Evolutionary conservation across 30 jellyfish, hydroid and myxozoan species (phyloP).

Genomic region (Turritopsis dohrnii): DNA sequence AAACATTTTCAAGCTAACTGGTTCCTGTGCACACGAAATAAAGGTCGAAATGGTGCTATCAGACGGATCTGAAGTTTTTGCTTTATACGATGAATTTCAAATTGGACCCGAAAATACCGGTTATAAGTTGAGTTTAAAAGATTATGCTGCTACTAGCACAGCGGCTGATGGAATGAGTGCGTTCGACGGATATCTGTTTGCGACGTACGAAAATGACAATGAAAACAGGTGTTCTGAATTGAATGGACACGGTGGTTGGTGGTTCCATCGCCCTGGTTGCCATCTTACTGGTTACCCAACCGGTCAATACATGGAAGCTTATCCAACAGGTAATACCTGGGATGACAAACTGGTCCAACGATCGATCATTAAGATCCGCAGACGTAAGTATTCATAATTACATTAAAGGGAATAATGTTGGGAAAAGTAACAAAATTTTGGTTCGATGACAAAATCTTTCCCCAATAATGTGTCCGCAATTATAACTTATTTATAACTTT

Average conservation of each 20-base stretch:
- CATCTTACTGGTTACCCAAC: background rate
- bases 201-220: background rate
- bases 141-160: background rate
- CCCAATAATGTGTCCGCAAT: too few species aligned
- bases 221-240: background rate
- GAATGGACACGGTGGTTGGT: slow-evolving; percentile 3
- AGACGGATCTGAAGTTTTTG: background rate
- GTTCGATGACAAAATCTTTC: too few species aligned
- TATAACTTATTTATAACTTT: too few species aligned
- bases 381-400: background rate
- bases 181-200: background rate
- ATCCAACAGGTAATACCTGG: background rate
- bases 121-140: background rate
- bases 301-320: background rate
- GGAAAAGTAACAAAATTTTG: too few species aligned
- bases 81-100: background rate
- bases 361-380: background rate
- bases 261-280: slow-evolving; percentile 9
- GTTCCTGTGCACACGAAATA: background rate
- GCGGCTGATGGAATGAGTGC: background rate
- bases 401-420: too few species aligned
- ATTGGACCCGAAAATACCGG: background rate
- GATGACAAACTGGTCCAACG: background rate
- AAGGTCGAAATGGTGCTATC: background rate
- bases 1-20: background rate